Base-by-base conservation (phyloP, 2,888 invertebrate species). In the Epinotia brunnichana region DNA sequence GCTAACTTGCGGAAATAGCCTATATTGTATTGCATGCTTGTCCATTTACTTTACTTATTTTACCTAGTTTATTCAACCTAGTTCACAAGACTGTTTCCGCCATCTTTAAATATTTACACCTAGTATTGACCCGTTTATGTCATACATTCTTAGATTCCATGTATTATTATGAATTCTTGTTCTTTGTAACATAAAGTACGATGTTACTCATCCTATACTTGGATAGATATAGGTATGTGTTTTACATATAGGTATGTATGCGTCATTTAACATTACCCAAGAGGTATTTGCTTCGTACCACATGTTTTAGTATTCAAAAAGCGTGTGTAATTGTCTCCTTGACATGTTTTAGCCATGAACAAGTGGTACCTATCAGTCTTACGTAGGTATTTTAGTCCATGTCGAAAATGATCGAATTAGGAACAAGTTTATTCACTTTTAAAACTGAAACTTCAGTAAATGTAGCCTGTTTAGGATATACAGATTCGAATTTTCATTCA, bases 271-370 rank as follows among this genome's bases (percentile, higher is more conserved):
- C 78, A 80, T 82, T 81, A 82, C 82, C 79, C 82, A 83, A 83
- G 83, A 84, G 85, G 83, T 79, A 79, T 82, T 83, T 79, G 81
- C 81, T 76, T 69, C 68, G 73, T 70, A 78, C 81, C 81, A 82
- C 77, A 80, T 79, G 80, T 77, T 84, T 90, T 85, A 81, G 82
- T 89, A 90, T 91, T 88, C 91, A 79, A 76, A 76, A 75, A 78
- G 74, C 74, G 82, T 82, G 75, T 59, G 73, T 76, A 75, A 72
- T 61, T 70, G 78, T 85, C 77, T 82, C 90, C 91, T 91, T 91
- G 90, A 91, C 90, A 91, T 84, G 84, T 86, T 84, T 84, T 79
- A 75, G 73, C 60, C 60, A 63, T 72, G 74, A 66, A 62, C 70
- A 68, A 70, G 78, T 74, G 78, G 78, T 81, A n/a, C n/a, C 57